These are phyloP conservation scores for Dipodomys stephensi DNA, from an alignment of 2,113 vertebrate genomes.

Conservation along the genomic window DNA sequence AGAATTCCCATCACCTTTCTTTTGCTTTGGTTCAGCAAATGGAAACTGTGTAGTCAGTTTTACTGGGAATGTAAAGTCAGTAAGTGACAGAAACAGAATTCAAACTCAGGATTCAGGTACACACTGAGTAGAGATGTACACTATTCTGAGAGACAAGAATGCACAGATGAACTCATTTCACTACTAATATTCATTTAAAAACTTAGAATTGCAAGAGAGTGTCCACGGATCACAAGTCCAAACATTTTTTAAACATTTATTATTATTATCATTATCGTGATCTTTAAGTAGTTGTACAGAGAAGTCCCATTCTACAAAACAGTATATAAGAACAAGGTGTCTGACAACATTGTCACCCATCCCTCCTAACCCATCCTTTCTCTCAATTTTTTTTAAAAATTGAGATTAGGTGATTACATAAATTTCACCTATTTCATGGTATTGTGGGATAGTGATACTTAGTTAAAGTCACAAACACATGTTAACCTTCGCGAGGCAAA, in stretches of 20 bases:
- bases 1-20: not conserved
- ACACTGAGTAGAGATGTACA: slow-evolving; percentile 16
- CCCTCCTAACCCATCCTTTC: too few relatives aligned
- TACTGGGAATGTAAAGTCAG: slow-evolving; percentile 17
- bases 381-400: too few relatives aligned
- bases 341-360: too few relatives aligned
- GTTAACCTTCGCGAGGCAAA: too few relatives aligned
- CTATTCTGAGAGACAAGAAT: not conserved
- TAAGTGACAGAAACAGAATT: slow-evolving; percentile 10
- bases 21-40: slow-evolving; percentile 49
- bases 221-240: not conserved
- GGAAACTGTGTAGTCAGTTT: slow-evolving; percentile 42
- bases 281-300: too few relatives aligned
- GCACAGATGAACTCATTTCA: not conserved
- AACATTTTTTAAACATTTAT: not conserved
- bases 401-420: too few relatives aligned
- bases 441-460: too few relatives aligned
- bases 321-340: too few relatives aligned
- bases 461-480: too few relatives aligned
- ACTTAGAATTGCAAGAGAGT: not conserved
- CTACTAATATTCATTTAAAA: not conserved
- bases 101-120: slow-evolving; percentile 8
- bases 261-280: too few relatives aligned
- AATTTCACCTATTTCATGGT: too few relatives aligned
- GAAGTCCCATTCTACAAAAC: too few relatives aligned